Conservation (phyloP, 2,888 invertebrate species). For the Autographa gamma region DNA sequence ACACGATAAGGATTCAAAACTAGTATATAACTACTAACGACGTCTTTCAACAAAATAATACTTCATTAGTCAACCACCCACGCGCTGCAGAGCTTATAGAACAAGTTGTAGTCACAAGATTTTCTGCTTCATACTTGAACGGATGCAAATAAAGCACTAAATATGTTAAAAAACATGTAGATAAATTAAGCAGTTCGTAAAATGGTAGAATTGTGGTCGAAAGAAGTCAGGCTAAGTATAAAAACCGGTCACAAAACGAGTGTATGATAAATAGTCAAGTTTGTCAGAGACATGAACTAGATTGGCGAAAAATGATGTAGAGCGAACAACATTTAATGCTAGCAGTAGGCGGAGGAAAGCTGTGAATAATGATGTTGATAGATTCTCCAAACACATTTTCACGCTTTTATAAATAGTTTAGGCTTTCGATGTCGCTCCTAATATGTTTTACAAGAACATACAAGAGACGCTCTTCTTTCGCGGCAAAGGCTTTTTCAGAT, state of each 20-base stretch:
- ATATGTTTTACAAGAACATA: neutral
- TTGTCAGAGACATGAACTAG: neutral
- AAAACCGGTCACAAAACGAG: neutral
- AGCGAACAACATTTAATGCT: neutral
- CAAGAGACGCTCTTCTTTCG: too few species aligned
- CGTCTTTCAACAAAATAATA: slow-evolving; percentile 2
- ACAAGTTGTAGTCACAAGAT: neutral
- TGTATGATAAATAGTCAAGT: neutral
- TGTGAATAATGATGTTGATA: neutral
- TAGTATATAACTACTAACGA: neutral
- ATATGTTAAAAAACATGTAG: neutral
- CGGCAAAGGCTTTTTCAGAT: too few species aligned
- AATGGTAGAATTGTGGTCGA: neutral
- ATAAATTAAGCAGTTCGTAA: neutral
- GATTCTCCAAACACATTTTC: neutral
- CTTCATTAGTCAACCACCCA: neutral
- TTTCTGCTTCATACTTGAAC: neutral
- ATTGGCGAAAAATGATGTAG: neutral
- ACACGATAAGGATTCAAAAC: neutral
- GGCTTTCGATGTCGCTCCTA: neutral
- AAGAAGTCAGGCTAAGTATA: neutral
- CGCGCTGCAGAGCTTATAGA: neutral
- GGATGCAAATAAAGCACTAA: neutral
- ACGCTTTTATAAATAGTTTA: neutral
- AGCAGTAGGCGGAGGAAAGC: neutral